phyloP scores from a whole-genome alignment of 2,113 vertebrate genomes.

The Myodes glareolus region DNA sequence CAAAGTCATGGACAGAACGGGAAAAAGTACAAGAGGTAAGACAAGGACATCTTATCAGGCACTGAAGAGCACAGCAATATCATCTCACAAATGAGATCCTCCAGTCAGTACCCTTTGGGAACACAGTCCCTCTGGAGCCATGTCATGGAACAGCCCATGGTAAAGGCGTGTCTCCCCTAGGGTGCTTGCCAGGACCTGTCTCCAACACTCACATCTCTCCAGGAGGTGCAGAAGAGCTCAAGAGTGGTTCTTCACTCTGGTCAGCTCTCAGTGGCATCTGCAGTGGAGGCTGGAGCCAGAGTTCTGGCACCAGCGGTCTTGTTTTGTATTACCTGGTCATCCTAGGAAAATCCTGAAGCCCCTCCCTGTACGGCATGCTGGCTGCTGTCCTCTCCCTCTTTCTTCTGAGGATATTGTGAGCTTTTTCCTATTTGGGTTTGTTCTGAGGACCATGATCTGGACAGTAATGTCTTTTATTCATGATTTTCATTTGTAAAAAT shows the following conservation, averaged over 20 bases:
- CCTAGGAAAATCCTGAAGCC: not conserved
- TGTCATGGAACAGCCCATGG: slow-evolving; percentile 59
- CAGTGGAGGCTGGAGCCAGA: not conserved
- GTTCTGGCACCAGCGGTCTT: not conserved
- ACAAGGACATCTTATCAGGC: not conserved
- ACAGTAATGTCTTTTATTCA: not conserved
- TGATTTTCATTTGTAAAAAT: not conserved
- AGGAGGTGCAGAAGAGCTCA: not conserved
- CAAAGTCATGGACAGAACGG: not conserved
- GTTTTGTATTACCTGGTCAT: not conserved
- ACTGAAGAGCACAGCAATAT: slow-evolving; percentile 57
- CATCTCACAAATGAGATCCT: slow-evolving; percentile 43
- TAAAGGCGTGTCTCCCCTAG: slow-evolving; percentile 45
- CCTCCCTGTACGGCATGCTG: not conserved
- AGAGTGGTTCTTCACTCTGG: not conserved
- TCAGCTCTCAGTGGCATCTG: not conserved
- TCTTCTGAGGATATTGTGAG: not conserved
- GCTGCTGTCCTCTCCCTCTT: not conserved
- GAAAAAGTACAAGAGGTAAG: not conserved
- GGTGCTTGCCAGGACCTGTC: slow-evolving; percentile 39
- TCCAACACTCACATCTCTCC: not conserved
- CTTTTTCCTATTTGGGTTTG: not conserved
- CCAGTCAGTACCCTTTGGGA: slow-evolving; percentile 13
- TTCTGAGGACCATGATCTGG: not conserved
- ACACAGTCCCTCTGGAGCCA: slow-evolving; percentile 55